Evolutionary conservation across 2,888 invertebrate genomes (phyloP).

Genomic region (Eulithis testata): DNA sequence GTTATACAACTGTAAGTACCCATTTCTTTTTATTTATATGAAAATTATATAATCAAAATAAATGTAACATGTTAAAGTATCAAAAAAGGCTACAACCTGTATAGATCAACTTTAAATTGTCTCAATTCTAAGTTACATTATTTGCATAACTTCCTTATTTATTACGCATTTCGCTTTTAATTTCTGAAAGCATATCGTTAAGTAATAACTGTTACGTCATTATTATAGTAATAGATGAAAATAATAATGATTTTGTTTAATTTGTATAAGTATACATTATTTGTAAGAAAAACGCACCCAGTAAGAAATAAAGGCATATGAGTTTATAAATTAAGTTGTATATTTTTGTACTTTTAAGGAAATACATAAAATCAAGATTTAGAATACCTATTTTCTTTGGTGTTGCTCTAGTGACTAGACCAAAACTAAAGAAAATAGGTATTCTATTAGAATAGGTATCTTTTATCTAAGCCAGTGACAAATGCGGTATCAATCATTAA

Average conservation of each 20-base stretch:
- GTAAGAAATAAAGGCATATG: constrained; percentile 84
- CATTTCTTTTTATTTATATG: neutral
- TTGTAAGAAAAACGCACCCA: constrained; percentile 82
- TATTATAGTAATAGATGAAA: constrained; percentile 64
- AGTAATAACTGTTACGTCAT: constrained; percentile 69
- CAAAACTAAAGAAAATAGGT: too few species aligned
- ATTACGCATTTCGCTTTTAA: constrained; percentile 52
- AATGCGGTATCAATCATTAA: too few species aligned
- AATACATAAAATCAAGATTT: too few species aligned
- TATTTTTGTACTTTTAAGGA: constrained; percentile 9
- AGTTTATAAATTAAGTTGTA: constrained; percentile 66
- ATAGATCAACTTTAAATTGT: constrained; percentile 39
- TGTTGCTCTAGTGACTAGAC: too few species aligned
- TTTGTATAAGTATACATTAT: constrained; percentile 71
- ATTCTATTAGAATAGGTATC: too few species aligned
- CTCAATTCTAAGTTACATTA: constrained; percentile 44
- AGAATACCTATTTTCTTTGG: too few species aligned
- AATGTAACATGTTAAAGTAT: neutral
- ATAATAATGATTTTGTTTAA: constrained; percentile 61
- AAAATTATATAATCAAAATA: too few species aligned
- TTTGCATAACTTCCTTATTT: constrained; percentile 42
- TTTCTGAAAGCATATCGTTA: constrained; percentile 73
- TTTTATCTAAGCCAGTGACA: too few species aligned
- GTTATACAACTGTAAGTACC: neutral
- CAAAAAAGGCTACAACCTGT: constrained; percentile 43